Percentiles rank a stretch among this genome's conserved stretches.
phyloP scores from a whole-genome alignment of 1,140 invertebrate species.

The Batillaria attramentaria region DNA sequence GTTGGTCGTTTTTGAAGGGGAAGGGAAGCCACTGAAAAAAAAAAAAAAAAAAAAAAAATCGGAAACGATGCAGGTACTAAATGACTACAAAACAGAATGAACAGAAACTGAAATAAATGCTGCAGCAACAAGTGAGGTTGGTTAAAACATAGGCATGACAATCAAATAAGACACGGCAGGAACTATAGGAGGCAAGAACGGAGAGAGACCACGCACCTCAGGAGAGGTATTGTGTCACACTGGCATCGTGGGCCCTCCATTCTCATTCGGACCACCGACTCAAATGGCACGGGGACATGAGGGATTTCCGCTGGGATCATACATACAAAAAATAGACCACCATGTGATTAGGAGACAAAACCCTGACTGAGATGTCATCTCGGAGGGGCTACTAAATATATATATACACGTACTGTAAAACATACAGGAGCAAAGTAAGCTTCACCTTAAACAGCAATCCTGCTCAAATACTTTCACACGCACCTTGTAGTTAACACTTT shows the following conservation, averaged over 20 bases:
- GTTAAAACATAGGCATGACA: slow-evolving; percentile 14
- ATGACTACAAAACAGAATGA: too few relatives aligned
- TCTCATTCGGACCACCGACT: slow-evolving; percentile 63
- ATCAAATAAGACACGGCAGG: slow-evolving; percentile 20
- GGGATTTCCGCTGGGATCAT: slow-evolving; percentile 62
- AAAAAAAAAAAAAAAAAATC: slow-evolving; percentile 19
- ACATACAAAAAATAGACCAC: slow-evolving; percentile 32
- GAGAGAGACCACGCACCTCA: slow-evolving; percentile 53
- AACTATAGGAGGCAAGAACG: slow-evolving; percentile 22
- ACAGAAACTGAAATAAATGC: too few relatives aligned
- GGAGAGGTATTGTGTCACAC: slow-evolving; percentile 57
- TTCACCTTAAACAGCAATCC: too few relatives aligned
- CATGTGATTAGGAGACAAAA: too few relatives aligned
- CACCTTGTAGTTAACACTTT: too few relatives aligned
- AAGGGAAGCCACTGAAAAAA: too few relatives aligned
- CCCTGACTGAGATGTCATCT: too few relatives aligned
- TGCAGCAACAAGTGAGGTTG: slow-evolving; percentile 10
- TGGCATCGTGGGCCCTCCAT: slow-evolving; percentile 61
- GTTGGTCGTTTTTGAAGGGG: too few relatives aligned
- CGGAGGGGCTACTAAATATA: not conserved
- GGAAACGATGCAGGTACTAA: too few relatives aligned
- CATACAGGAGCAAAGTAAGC: too few relatives aligned
- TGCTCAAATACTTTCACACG: too few relatives aligned
- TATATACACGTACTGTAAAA: not conserved
- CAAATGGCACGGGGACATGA: slow-evolving; percentile 63